Evolutionary conservation across 1,140 invertebrate genomes (phyloP).

Genomic region (Meteorus sp.): DNA sequence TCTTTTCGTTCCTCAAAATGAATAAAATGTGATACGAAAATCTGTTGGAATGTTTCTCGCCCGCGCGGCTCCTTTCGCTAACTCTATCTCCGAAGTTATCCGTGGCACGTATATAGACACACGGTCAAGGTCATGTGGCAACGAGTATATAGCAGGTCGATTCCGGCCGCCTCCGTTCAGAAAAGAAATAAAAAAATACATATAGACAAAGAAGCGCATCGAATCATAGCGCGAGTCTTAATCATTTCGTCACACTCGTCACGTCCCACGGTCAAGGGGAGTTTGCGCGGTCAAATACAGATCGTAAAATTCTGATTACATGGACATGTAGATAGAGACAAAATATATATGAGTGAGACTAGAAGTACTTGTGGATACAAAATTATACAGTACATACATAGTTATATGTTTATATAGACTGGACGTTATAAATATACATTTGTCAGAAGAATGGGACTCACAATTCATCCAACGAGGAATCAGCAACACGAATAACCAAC

Average conservation of each 20-base stretch:
- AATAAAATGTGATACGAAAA: no score
- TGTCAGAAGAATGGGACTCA: no score
- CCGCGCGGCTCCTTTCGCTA: background rate
- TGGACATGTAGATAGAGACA: slow-evolving; percentile 6
- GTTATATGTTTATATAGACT: no score
- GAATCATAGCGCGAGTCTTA: slow-evolving; percentile 22
- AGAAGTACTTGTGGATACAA: background rate
- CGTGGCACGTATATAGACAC: background rate
- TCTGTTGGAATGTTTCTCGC: background rate
- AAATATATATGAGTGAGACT: background rate
- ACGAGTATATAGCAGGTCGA: slow-evolving; percentile 10
- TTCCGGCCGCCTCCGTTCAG: background rate
- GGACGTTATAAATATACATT: no score
- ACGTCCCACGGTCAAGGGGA: slow-evolving; percentile 5
- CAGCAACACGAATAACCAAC: no score
- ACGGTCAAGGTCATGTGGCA: slow-evolving; percentile 23
- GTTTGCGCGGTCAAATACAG: slow-evolving; percentile 29
- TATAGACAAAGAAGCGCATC: slow-evolving; percentile 5
- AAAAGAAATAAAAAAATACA: slow-evolving; percentile 8
- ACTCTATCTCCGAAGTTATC: slow-evolving; percentile 7
- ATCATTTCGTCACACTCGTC: slow-evolving; percentile 39
- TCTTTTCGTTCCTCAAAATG: no score
- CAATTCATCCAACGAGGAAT: no score
- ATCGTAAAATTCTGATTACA: slow-evolving; percentile 38
- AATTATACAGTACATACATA: background rate